These are phyloP conservation scores for Anoplolepis gracilipes DNA, from an alignment of 1,140 invertebrate genomes.

Conservation along the genomic window DNA sequence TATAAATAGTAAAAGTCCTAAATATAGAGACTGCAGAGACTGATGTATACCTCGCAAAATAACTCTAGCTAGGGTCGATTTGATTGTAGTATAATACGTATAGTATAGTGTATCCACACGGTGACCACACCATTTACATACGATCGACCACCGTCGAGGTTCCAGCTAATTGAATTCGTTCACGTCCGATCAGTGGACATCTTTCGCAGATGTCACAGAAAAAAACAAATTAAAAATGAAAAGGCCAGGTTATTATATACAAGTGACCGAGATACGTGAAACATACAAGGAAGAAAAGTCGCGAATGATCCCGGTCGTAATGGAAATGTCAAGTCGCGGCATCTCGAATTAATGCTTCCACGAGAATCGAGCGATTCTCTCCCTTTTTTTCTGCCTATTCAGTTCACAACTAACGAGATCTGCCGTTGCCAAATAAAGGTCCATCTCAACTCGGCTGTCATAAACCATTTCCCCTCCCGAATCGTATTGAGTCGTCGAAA, in stretches of 20 bases:
- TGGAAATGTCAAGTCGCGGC: slow-evolving; percentile 41
- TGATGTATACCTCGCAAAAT: background rate
- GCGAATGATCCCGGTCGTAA: slow-evolving; percentile 14
- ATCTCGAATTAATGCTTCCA: slow-evolving; percentile 65
- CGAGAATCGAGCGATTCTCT: slow-evolving; percentile 4
- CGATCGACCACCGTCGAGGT: slow-evolving; percentile 55
- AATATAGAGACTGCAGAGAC: background rate
- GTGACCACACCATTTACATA: background rate
- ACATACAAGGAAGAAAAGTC: slow-evolving; percentile 20
- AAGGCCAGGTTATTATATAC: slow-evolving; percentile 2
- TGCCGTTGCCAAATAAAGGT: slow-evolving; percentile 63
- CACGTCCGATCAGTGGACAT: background rate
- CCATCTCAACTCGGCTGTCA: slow-evolving; percentile 36
- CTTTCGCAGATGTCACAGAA: slow-evolving; percentile 39
- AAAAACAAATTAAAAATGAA: slow-evolving; percentile 60
- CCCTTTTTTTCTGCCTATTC: slow-evolving; percentile 61
- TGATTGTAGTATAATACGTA: background rate
- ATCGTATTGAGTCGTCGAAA: slow-evolving; percentile 67
- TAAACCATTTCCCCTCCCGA: slow-evolving; percentile 62
- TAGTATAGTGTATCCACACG: background rate
- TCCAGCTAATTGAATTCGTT: slow-evolving; percentile 64
- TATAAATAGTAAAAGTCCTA: slow-evolving; percentile 5
- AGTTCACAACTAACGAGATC: slow-evolving; percentile 61
- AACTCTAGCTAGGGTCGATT: slow-evolving; percentile 13
- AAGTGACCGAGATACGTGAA: background rate